phyloP scores from a whole-genome alignment of 1,140 invertebrate species.

The Nilaparvata lugens region DNA sequence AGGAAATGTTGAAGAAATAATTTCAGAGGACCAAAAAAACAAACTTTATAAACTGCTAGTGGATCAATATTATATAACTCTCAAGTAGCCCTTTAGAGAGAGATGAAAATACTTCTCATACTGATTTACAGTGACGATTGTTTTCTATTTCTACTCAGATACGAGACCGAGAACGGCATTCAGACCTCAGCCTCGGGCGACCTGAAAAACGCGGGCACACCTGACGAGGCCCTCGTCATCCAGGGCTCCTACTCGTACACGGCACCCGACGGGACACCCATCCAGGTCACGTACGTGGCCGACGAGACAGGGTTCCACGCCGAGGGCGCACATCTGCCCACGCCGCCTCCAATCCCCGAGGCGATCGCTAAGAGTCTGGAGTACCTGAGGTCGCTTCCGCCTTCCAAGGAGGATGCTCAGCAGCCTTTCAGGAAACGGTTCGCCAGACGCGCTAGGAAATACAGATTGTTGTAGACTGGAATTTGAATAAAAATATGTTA shows the following conservation, averaged over 20 bases:
- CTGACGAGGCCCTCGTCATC: constrained; percentile 22
- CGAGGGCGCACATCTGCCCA: constrained; percentile 42
- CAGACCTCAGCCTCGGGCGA: constrained; percentile 37
- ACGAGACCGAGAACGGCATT: constrained; percentile 49
- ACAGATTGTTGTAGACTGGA: too few species aligned
- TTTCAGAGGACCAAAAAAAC: too few species aligned
- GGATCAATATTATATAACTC: too few species aligned
- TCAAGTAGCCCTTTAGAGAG: too few species aligned
- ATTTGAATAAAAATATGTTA: too few species aligned
- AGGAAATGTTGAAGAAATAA: too few species aligned
- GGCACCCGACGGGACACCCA: constrained; percentile 53
- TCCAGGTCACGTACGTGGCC: constrained; percentile 50
- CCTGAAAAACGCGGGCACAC: constrained; percentile 21
- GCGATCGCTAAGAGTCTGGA: constrained; percentile 52
- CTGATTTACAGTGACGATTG: too few species aligned
- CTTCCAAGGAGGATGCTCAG: constrained; percentile 12
- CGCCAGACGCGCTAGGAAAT: too few species aligned
- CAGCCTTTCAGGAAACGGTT: too few species aligned
- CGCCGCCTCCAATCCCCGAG: constrained; percentile 21
- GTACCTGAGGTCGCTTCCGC: constrained; percentile 43
- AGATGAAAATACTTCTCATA: too few species aligned
- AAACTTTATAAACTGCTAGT: too few species aligned
- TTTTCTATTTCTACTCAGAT: constrained; percentile 33
- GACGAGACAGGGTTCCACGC: constrained; percentile 69
- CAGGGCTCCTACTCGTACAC: constrained; percentile 51